These are phyloP conservation scores for Tenrec ecaudatus DNA, from an alignment of 2,113 vertebrate species.

Conservation along the genomic window DNA sequence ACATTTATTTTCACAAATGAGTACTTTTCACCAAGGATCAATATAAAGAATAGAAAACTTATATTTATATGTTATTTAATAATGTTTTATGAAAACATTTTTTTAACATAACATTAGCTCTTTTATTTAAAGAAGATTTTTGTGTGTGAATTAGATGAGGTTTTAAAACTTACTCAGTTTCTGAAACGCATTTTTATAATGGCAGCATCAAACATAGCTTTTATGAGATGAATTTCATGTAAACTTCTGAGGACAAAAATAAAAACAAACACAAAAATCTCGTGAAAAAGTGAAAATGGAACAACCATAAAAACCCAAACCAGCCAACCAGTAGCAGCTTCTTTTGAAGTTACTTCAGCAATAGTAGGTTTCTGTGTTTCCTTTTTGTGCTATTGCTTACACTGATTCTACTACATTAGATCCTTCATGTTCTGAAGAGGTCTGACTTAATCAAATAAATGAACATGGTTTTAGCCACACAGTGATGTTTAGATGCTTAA, in stretches of 20 bases:
- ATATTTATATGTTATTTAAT: no score
- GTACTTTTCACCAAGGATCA: no score
- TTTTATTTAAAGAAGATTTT: no score
- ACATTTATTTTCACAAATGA: no score
- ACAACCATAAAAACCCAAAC: no score
- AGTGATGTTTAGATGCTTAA: background rate
- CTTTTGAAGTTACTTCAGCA: conserved; percentile 41
- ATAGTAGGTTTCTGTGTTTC: conserved; percentile 2
- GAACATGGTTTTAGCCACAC: background rate
- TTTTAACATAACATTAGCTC: no score
- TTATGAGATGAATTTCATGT: conserved; percentile 26
- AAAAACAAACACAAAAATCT: background rate
- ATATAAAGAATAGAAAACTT: no score
- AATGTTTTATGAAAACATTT: no score
- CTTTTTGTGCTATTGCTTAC: background rate
- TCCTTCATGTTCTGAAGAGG: background rate
- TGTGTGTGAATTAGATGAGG: no score
- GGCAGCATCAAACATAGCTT: background rate
- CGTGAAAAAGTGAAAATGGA: background rate
- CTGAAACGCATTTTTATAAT: background rate
- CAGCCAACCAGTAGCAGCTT: background rate
- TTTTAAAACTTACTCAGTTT: no score
- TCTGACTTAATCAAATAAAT: background rate
- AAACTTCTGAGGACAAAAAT: conserved; percentile 32
- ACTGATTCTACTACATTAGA: background rate